These are phyloP conservation scores for Hemistola chrysoprasaria DNA, from an alignment of 2,888 invertebrate genomes.

Conservation along the genomic window DNA sequence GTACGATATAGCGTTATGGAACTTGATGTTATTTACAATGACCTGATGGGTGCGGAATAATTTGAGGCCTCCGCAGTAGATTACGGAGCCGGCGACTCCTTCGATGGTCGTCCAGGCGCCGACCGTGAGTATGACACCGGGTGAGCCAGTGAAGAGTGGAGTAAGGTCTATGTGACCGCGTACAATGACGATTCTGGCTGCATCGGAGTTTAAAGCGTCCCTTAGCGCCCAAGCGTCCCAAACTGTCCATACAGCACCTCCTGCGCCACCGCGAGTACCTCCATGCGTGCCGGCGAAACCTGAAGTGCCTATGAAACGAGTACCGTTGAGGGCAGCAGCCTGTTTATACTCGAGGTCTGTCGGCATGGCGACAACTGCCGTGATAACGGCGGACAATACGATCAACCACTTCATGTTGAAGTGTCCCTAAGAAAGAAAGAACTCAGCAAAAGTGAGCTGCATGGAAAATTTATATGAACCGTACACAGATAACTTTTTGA, in stretches of 20 bases:
- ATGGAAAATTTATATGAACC: no score
- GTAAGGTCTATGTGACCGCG: conserved; percentile 23
- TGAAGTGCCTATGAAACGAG: not conserved
- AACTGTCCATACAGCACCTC: conserved; percentile 22
- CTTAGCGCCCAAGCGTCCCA: conserved; percentile 21
- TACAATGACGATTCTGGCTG: conserved; percentile 12
- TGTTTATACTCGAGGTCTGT: not conserved
- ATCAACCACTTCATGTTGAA: conserved; percentile 14
- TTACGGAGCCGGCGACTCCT: conserved; percentile 15
- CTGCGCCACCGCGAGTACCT: conserved; percentile 13
- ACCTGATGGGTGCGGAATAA: not conserved
- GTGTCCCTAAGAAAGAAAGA: no score
- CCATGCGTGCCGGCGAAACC: conserved; percentile 6
- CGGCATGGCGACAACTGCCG: conserved; percentile 12
- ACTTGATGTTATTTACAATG: conserved; percentile 17
- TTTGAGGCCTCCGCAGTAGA: conserved; percentile 16
- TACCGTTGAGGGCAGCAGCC: not conserved
- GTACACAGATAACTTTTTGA: no score
- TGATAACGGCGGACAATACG: conserved; percentile 3
- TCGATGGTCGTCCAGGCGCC: conserved; percentile 14
- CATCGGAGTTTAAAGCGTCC: conserved; percentile 6
- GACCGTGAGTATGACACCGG: conserved; percentile 11
- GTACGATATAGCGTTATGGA: conserved; percentile 20
- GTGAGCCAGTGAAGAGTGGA: conserved; percentile 9
- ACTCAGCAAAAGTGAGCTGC: no score